Evolutionary conservation across 2,888 invertebrate species (phyloP), one percentile per base, ranked within the genome.

Genomic region (Zaprionus lineosus): DNA sequence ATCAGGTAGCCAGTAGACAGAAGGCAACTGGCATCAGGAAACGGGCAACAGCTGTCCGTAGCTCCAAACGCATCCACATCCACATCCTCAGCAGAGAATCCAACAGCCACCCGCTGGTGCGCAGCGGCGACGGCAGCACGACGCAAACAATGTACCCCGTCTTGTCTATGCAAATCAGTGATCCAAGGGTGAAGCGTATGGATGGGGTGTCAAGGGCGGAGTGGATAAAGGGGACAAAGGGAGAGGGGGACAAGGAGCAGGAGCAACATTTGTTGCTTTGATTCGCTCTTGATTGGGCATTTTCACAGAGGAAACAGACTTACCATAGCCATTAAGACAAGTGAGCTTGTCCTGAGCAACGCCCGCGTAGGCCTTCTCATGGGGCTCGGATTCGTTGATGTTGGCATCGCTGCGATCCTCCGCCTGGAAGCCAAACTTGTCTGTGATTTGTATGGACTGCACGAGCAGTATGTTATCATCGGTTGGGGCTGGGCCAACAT

Each of bases 371-470:
- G 95, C 92, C 64, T 94, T 93, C 89, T 95, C 95, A 84, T 93
- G 94, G 73, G 93, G 92, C 58, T 92, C 90, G 37, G 82, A 72
- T 7, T 73, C 75, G 57, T 77, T 77, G 47, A 91, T 92, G 50
- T 61, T 57, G 53, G 57, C 55, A 57, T 82, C 74, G 67, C 93
- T 93, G 59, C 73, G 73, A 40, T 77, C 78, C 69, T 89, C 88
- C 76, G 92, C 92, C 86, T 96, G 95, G 90, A 96, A 96, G 43
- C 96, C 96, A 89, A 97, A 97, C 90, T 97, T 96, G 91, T 97
- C 97, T 31, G 96, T 96, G 88, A 97, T 97, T 91, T 96, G 96
- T 87, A 97, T 97, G 59, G 96, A 95, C 89, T 97, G 96, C 44
- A 97, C 97, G 65, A 97, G 92, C 43, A 97, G 93, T 90, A 97